Conservation (phyloP, 2,888 invertebrate genomes). For the Diabrotica balteata region DNA sequence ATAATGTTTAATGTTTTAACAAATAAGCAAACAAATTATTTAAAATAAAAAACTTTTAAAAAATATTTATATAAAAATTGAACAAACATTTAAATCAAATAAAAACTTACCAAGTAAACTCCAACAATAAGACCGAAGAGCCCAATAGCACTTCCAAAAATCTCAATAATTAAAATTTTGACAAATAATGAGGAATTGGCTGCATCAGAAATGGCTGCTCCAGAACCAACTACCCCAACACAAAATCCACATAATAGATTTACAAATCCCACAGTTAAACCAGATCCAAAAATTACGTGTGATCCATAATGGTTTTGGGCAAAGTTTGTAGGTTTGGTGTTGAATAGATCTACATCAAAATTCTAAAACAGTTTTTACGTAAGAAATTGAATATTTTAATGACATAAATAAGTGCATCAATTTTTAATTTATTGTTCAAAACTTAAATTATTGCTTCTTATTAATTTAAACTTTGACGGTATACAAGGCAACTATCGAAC, state of each 20-base stretch:
- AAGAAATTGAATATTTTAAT: neutral
- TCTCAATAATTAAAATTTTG: slow-evolving; percentile 97
- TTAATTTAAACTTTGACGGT: too few relatives aligned
- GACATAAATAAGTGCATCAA: too few relatives aligned
- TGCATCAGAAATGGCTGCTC: slow-evolving; percentile 98
- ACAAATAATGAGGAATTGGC: slow-evolving; percentile 97
- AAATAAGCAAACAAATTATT: too few relatives aligned
- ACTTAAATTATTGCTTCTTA: too few relatives aligned
- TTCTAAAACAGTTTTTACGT: slow-evolving; percentile 36
- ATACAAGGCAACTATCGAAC: too few relatives aligned
- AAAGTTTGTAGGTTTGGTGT: slow-evolving; percentile 28
- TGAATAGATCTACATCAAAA: slow-evolving; percentile 33
- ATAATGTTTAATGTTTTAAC: too few relatives aligned
- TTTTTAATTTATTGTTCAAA: too few relatives aligned
- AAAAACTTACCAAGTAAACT: slow-evolving; percentile 77
- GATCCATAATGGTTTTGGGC: slow-evolving; percentile 80
- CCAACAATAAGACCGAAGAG: slow-evolving; percentile 98
- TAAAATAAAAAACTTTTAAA: too few relatives aligned
- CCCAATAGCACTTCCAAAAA: slow-evolving; percentile 98
- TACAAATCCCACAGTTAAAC: slow-evolving; percentile 91
- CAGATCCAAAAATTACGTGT: slow-evolving; percentile 94
- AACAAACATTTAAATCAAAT: too few relatives aligned
- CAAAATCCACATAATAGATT: slow-evolving; percentile 95
- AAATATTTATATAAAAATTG: too few relatives aligned
- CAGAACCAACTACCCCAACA: slow-evolving; percentile 96